Conservation (phyloP, 2,888 invertebrate species). For the Hartigia nigra region DNA sequence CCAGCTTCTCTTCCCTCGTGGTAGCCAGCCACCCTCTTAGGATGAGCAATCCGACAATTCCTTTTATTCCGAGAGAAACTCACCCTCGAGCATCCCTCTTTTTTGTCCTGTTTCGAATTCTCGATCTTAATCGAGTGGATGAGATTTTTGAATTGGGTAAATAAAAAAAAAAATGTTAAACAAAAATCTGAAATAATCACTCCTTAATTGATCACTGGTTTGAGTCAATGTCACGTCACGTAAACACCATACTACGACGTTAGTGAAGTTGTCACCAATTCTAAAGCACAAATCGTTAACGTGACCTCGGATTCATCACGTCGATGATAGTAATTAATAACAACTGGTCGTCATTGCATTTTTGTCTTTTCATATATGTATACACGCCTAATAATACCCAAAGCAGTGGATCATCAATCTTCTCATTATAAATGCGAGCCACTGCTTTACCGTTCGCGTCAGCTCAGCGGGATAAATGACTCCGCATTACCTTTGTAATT, state of each 20-base stretch:
- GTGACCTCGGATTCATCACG: constrained; percentile 37
- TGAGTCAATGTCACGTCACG: background rate
- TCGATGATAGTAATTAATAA: constrained; percentile 44
- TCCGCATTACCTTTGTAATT: constrained; percentile 56
- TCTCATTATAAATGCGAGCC: constrained; percentile 55
- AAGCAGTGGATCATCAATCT: constrained; percentile 48
- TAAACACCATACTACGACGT: background rate
- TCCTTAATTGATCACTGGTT: background rate
- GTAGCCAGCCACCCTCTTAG: background rate
- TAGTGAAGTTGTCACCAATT: background rate
- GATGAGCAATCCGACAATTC: background rate
- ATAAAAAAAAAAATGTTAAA: background rate
- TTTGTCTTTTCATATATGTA: background rate
- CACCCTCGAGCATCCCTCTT: background rate
- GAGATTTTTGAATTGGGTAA: background rate
- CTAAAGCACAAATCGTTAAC: constrained; percentile 30
- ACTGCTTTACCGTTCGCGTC: constrained; percentile 43
- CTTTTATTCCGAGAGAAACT: background rate
- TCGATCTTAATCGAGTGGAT: background rate
- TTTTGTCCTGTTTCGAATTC: background rate
- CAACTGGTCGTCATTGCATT: constrained; percentile 39
- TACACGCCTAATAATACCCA: background rate
- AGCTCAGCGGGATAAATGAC: constrained; percentile 52
- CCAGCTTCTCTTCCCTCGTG: background rate
- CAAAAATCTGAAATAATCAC: background rate